Evolutionary conservation across 2,113 vertebrate species (phyloP).

Genomic region (Potamarius usumacintae): DNA sequence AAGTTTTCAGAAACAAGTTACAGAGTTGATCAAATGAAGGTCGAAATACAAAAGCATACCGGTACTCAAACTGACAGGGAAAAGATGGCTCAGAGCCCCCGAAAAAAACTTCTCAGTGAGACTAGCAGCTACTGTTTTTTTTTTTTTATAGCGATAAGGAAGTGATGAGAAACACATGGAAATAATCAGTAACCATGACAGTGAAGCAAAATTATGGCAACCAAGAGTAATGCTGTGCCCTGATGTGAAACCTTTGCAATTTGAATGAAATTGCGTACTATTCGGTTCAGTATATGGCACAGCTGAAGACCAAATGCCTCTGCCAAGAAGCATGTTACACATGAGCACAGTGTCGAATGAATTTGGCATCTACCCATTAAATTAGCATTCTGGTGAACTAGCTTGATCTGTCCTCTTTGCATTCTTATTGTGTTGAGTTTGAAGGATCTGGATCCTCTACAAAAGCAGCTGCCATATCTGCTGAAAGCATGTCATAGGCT

Average conservation of each 20-base stretch:
- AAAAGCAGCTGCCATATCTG: conserved; percentile 71
- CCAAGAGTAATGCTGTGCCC: background rate
- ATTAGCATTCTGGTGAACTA: conserved; percentile 72
- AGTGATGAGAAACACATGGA: background rate
- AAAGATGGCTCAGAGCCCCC: background rate
- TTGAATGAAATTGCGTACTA: conserved; percentile 9
- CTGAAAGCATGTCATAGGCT: conserved; percentile 70
- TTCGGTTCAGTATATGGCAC: conserved; percentile 19
- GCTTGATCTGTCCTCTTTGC: conserved; percentile 67
- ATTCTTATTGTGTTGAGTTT: conserved; percentile 68
- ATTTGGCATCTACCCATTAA: conserved; percentile 60
- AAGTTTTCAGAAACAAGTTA: background rate
- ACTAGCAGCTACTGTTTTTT: background rate
- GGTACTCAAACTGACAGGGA: background rate
- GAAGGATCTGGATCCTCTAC: conserved; percentile 68
- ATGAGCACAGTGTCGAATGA: conserved; percentile 59
- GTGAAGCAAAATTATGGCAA: background rate
- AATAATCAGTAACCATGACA: background rate
- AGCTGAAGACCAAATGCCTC: conserved; percentile 19
- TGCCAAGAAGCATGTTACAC: conserved; percentile 46
- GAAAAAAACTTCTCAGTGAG: background rate
- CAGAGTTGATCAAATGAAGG: background rate
- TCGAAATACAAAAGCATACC: background rate
- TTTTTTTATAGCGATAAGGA: background rate
- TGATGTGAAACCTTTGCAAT: background rate